Evolutionary conservation across 2,113 vertebrate species (phyloP).

Genomic region (Solenodon paradoxus): DNA sequence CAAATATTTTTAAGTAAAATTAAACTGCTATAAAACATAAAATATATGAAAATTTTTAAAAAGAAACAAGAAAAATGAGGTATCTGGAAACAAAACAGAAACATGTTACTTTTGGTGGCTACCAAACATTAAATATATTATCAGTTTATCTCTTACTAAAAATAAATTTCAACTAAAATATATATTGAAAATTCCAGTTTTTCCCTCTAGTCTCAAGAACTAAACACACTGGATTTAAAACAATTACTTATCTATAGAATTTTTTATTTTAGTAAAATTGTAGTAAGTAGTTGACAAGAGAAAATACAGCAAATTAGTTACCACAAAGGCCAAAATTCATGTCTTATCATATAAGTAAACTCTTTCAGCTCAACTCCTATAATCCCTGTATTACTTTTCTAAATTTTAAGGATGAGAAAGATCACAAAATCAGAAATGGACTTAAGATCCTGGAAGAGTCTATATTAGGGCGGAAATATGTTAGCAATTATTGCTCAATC

Average conservation of each 20-base stretch:
- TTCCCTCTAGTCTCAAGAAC: neutral
- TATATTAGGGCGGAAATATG: neutral
- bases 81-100: neutral
- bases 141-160: neutral
- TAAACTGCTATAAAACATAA: neutral
- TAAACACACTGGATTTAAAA: neutral
- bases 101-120: neutral
- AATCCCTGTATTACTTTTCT: neutral
- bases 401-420: neutral
- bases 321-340: neutral
- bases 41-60: neutral
- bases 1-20: neutral
- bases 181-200: neutral
- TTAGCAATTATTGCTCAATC: neutral
- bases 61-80: neutral
- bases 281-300: neutral
- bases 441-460: neutral
- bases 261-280: neutral
- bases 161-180: slow-evolving; percentile 5
- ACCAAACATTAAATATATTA: neutral
- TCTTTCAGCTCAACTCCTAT: neutral
- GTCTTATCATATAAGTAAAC: neutral
- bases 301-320: neutral
- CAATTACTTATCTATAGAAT: neutral
- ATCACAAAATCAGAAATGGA: neutral